Conservation (phyloP, 1,140 invertebrate species). For the Drosophila jambulina region DNA sequence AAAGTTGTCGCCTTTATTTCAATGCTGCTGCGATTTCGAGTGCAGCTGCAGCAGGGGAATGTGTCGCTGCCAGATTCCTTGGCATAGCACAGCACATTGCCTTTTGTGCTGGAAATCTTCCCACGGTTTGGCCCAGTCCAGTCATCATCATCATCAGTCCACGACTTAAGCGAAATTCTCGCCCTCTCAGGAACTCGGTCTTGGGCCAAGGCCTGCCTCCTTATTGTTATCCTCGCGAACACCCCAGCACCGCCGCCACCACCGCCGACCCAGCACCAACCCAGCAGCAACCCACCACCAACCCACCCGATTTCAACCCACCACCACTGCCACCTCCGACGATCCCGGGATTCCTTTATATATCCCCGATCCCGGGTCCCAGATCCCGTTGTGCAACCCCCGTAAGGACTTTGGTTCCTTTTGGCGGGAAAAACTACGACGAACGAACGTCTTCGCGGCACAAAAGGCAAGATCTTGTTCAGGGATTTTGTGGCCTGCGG, state of each 20-base stretch:
- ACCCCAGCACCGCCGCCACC: constrained; percentile 35
- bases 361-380: neutral
- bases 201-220: constrained; percentile 19
- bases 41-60: constrained; percentile 78
- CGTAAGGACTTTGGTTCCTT: constrained; percentile 45
- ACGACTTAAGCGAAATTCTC: constrained; percentile 28
- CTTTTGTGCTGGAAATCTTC: constrained; percentile 76
- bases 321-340: constrained; percentile 49
- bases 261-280: constrained; percentile 43
- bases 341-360: constrained; percentile 20
- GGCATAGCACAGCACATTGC: constrained; percentile 2
- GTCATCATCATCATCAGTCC: constrained; percentile 35
- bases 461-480: constrained; percentile 41
- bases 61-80: constrained; percentile 48
- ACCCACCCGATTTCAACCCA: constrained; percentile 71
- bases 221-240: constrained; percentile 38
- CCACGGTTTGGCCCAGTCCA: constrained; percentile 74
- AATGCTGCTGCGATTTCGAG: constrained; percentile 39
- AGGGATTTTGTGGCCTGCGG: constrained; percentile 44
- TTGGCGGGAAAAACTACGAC: constrained; percentile 71
- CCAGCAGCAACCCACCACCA: constrained; percentile 41
- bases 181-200: constrained; percentile 60
- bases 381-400: constrained; percentile 67
- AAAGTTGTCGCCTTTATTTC: constrained; percentile 50
- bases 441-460: constrained; percentile 65